Conservation (phyloP, 2,888 invertebrate genomes). For the Spatulosminthurus flaviceps region DNA sequence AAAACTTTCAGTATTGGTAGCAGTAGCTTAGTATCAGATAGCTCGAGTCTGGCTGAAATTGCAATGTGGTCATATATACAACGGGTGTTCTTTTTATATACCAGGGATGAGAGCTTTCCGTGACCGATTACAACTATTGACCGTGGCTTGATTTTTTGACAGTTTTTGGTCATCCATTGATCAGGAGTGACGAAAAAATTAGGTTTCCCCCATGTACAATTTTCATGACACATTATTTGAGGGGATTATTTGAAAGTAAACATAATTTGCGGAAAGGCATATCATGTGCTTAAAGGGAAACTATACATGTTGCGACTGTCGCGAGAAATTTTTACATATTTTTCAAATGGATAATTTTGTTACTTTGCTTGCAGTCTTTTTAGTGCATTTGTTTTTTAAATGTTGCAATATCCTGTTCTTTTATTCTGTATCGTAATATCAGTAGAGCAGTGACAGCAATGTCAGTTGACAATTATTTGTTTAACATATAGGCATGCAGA, state of each 20-base stretch:
- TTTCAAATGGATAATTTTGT: neutral
- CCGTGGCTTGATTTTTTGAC: neutral
- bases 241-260: neutral
- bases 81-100: neutral
- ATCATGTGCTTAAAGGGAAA: too few relatives aligned
- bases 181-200: neutral
- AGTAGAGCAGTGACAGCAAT: too few relatives aligned
- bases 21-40: too few relatives aligned
- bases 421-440: too few relatives aligned
- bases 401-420: constrained; percentile 1
- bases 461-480: too few relatives aligned
- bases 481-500: too few relatives aligned
- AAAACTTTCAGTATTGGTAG: too few relatives aligned
- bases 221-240: neutral
- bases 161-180: neutral
- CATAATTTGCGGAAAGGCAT: too few relatives aligned
- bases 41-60: too few relatives aligned
- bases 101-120: neutral
- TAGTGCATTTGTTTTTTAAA: neutral
- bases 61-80: too few relatives aligned
- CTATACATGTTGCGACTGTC: neutral
- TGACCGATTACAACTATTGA: neutral
- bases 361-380: too few relatives aligned
- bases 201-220: neutral
- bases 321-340: neutral